These are phyloP conservation scores for Mechanitis mazaeus DNA, from an alignment of 2,888 invertebrate genomes.

Conservation along the genomic window DNA sequence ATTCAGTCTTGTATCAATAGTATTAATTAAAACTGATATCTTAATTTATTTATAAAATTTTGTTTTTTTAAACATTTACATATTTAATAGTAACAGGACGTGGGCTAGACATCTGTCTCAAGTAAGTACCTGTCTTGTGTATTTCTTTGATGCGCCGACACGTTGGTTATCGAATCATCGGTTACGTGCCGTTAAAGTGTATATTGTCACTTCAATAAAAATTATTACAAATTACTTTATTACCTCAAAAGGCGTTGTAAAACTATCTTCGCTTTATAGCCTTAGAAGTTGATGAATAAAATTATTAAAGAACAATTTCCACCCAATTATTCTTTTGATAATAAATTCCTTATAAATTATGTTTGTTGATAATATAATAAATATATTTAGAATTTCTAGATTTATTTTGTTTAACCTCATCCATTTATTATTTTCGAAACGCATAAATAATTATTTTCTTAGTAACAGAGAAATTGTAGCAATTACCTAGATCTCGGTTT, in stretches of 20 bases:
- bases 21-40: too few relatives aligned
- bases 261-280: background rate
- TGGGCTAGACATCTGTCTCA: conserved; percentile 26
- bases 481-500: conserved; percentile 20
- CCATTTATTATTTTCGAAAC: background rate
- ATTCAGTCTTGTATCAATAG: too few relatives aligned
- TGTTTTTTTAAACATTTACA: background rate
- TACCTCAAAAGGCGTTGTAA: background rate
- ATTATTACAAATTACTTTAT: conserved; percentile 3
- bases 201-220: conserved; percentile 21
- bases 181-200: conserved; percentile 19
- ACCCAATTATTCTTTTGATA: too few relatives aligned
- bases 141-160: conserved; percentile 9
- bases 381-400: too few relatives aligned
- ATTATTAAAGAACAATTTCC: background rate
- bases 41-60: background rate
- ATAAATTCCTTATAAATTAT: too few relatives aligned
- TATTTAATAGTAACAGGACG: conserved; percentile 22
- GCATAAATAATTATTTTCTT: conserved; percentile 6
- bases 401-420: too few relatives aligned
- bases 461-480: conserved; percentile 15
- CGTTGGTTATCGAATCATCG: conserved; percentile 20
- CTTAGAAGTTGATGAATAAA: background rate
- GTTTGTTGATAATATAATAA: too few relatives aligned
- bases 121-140: conserved; percentile 2